Evolutionary conservation across 2,113 vertebrate species (phyloP), one percentile per base, ranked within the genome.

Genomic region (Lutjanus erythropterus): DNA sequence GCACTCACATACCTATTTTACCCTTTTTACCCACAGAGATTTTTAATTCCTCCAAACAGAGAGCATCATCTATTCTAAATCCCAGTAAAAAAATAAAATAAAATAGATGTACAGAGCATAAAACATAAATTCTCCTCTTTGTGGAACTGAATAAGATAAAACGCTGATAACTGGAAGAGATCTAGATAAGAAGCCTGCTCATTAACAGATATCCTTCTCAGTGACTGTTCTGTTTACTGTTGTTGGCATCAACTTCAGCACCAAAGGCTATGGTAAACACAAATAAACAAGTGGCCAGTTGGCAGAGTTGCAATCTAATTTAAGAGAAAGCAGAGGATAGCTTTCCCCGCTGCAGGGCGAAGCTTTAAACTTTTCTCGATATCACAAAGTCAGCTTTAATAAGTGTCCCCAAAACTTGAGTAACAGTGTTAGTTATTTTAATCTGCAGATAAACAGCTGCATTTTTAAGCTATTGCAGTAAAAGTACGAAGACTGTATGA

Each of bases 281-380:
- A 85, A 78, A 86, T 61, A 86, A 82, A 79, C 71, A 84, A 88
- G 64, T 58, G 47, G 71, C 60, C 61, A 81, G 66, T 86, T 88
- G 77, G 77, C 83, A 60, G 64, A 2, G 6, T 60, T 46, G 50
- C 23, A 71, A 69, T 86, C 50, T 86, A 41, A 83, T 83, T 86
- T 84, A 81, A 47, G n/a, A 78, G 68, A 86, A 84, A 72, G 47
- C 37, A 55, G 46, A 61, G 64, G 25, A 77, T 71, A 81, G 55
- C 42, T 73, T 75, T 64, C 29, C 21, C 25, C 3, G 56, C 81
- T 82, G 58, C 44, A 79, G 75, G 81, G 62, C 46, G 72, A 62
- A 65, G 10, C 75, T 70, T 78, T 83, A 75, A 81, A 88, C 39
- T 35, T 67, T 59, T 49, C 29, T 18, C 50, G 55, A 74, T 76